Evolutionary conservation across 2,113 vertebrate species (phyloP).

Genomic region (Clarias batrachus): DNA sequence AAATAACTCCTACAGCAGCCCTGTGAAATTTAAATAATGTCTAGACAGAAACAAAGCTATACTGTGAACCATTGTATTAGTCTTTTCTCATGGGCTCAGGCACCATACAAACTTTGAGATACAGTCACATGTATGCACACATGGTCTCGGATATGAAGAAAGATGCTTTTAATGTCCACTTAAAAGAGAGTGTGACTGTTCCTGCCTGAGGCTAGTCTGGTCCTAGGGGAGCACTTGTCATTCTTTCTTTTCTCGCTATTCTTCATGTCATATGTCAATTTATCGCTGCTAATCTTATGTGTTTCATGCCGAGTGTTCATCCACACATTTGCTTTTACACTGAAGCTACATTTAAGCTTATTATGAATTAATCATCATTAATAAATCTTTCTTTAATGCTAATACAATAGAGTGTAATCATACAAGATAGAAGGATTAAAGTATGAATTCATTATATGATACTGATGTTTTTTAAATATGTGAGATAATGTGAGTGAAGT

Average conservation of each 20-base stretch:
- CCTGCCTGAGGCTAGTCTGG: conserved; percentile 61
- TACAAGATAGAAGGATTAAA: conserved; percentile 28
- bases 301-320: conserved; percentile 26
- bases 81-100: neutral
- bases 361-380: conserved; percentile 58
- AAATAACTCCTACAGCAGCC: neutral
- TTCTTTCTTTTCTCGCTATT: conserved; percentile 18
- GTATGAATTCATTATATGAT: conserved; percentile 52
- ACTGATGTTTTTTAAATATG: neutral
- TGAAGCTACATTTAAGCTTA: conserved; percentile 58
- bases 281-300: neutral
- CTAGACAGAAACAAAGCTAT: neutral
- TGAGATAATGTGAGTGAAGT: neutral
- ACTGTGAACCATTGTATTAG: neutral
- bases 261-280: conserved; percentile 33
- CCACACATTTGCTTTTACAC: conserved; percentile 42
- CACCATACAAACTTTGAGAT: neutral
- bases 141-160: conserved; percentile 46
- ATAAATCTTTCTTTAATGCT: conserved; percentile 63
- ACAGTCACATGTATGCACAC: conserved; percentile 27
- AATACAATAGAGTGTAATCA: conserved; percentile 49
- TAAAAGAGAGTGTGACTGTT: conserved; percentile 63
- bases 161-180: conserved; percentile 67
- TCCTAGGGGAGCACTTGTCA: conserved; percentile 38
- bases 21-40: neutral